Evolutionary conservation across 2,797 vertebrate species (phyloP), one percentile per base, ranked within the genome.

Genomic region (Bovichtus variegatus): DNA sequence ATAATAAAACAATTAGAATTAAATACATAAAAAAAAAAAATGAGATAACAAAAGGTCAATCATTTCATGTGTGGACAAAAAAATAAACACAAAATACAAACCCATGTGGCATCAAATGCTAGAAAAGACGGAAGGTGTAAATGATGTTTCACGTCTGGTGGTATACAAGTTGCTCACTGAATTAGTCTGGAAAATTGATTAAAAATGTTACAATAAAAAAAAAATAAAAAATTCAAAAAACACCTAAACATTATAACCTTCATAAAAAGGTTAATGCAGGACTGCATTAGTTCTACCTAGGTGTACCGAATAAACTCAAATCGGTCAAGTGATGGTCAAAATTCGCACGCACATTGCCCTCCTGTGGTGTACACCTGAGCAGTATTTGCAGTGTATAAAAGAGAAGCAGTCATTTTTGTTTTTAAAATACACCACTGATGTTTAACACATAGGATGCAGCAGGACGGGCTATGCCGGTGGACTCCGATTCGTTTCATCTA

Each of bases 401-500:
- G 44, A 5, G 44, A 5, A 53, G 49, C 34, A 29, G 11, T n/a
- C 0, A 0, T 40, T 74, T 54, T 23, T 57, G 11, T 46, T 53
- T 34, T 57, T 19, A 57, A 72, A 31, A 55, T 2, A 15, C 63
- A 69, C 27, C 18, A 9, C 40, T 21, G 34, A n/a, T 9, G 18
- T 67, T 49, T 31, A 18, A 55, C 23, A 38, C 53, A 3, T 62
- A 49, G 51, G 50, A 80, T 63, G 78, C 62, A 76, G 81, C 25
- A 38, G 29, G 53, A 67, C n/a, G 62, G 40, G 69, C 23, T 9
- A 6, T 5, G 41, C 15, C 13, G 3, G 13, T 9, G 29, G 62
- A 66, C 68, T 74, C 64, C 71, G 67, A 89, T 75, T 31, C 3
- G 10, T 79, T 81, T 80, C 57, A 82, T 81, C 73, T 51, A 46